Percentiles rank a stretch among this genome's conserved stretches.
Conservation (phyloP, 2,888 invertebrate genomes). For the Harpalus rubripes region DNA sequence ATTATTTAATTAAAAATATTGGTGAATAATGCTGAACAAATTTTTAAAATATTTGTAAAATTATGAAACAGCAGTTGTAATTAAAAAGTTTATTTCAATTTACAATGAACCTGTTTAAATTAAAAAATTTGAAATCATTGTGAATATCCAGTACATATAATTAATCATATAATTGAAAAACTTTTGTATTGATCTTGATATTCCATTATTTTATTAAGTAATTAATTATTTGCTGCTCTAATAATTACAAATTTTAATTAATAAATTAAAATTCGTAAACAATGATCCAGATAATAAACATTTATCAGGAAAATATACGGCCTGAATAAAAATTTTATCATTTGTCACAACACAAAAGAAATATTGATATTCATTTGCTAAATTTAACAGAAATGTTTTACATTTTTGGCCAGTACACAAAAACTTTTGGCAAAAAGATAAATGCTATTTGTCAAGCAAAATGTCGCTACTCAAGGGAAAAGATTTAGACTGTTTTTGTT, state of each 20-base stretch:
- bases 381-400: neutral
- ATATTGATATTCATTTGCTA: neutral
- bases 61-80: neutral
- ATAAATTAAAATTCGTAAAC: neutral
- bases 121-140: neutral
- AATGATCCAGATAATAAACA: too few relatives aligned
- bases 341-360: neutral
- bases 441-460: constrained; percentile 34
- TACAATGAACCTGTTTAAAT: neutral
- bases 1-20: too few relatives aligned
- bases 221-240: constrained; percentile 30
- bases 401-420: constrained; percentile 1
- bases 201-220: constrained; percentile 14
- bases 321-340: neutral
- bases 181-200: constrained; percentile 29
- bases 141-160: neutral
- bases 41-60: too few relatives aligned
- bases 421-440: constrained; percentile 42
- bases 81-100: neutral
- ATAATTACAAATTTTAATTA: constrained; percentile 4
- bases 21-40: too few relatives aligned
- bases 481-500: constrained; percentile 29
- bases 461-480: constrained; percentile 31
- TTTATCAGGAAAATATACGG: neutral
- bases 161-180: neutral